phyloP scores from a whole-genome alignment of 1,140 invertebrate genomes.

The Drosophila repleta region DNA sequence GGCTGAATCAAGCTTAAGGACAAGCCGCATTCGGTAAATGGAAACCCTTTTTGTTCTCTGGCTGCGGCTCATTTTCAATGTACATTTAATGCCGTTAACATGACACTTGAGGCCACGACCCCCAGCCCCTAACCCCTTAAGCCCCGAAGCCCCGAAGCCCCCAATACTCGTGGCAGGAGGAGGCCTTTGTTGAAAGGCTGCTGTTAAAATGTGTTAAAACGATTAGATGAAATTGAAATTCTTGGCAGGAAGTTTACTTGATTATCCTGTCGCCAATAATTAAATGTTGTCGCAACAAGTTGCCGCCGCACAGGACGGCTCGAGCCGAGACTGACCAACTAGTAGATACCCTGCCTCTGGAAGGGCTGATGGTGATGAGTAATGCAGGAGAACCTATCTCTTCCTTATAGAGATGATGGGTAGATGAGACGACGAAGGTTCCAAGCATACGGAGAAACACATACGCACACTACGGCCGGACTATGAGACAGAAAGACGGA shows the following conservation, averaged over 20 bases:
- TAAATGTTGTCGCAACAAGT: slow-evolving; percentile 82
- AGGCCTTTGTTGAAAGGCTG: slow-evolving; percentile 13
- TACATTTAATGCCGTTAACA: slow-evolving; percentile 72
- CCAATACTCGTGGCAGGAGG: too few species aligned
- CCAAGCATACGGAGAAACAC: too few species aligned
- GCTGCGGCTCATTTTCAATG: slow-evolving; percentile 21
- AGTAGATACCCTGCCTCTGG: too few species aligned
- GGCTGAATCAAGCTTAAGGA: slow-evolving; percentile 4
- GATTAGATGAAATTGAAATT: slow-evolving; percentile 82
- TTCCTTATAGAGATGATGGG: too few species aligned
- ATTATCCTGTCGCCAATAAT: slow-evolving; percentile 83
- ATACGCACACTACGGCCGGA: too few species aligned
- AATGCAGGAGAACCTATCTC: too few species aligned
- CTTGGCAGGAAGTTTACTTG: slow-evolving; percentile 81
- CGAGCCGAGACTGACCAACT: not conserved
- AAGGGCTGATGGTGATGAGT: too few species aligned
- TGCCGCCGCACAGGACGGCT: slow-evolving; percentile 41
- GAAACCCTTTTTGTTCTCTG: slow-evolving; percentile 54
- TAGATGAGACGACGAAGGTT: too few species aligned
- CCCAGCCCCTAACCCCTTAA: not conserved
- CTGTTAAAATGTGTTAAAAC: slow-evolving; percentile 72
- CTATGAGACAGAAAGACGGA: too few species aligned
- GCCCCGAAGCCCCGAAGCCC: not conserved
- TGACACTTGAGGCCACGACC: slow-evolving; percentile 72
- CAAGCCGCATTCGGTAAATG: slow-evolving; percentile 1